phyloP scores from a whole-genome alignment of 2,113 vertebrate genomes.

The Anarhynchus alexandrinus region DNA sequence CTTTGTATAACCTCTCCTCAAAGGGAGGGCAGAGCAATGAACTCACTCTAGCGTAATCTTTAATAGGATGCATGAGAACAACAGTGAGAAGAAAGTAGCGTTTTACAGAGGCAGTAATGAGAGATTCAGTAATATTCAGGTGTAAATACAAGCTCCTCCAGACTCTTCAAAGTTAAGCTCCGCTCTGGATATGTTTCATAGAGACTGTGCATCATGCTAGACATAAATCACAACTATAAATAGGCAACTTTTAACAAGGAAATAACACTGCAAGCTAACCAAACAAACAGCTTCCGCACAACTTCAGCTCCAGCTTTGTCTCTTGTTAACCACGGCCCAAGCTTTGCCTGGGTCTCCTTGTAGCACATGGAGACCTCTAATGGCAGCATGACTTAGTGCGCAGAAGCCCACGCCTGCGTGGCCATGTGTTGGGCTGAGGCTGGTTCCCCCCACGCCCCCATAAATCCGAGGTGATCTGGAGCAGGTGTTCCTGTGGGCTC shows the following conservation, averaged over 20 bases:
- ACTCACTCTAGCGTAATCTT: background rate
- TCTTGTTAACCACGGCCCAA: no score
- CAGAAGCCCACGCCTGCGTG: accelerated
- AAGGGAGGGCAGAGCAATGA: background rate
- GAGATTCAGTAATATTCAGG: background rate
- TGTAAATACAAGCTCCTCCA: background rate
- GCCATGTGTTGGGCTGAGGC: background rate
- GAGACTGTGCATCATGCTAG: background rate
- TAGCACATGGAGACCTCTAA: background rate
- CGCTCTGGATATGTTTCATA: background rate
- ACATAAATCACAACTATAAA: background rate
- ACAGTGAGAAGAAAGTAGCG: background rate
- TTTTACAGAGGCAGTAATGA: background rate
- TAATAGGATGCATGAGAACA: background rate
- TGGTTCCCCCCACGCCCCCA: background rate
- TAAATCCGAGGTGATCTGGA: background rate
- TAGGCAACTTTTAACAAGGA: background rate
- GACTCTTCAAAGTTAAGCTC: background rate
- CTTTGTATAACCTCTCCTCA: background rate
- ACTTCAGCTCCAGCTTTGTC: background rate
- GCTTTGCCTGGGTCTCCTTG: no score
- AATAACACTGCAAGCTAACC: background rate
- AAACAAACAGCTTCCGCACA: background rate
- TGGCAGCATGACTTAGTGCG: background rate
- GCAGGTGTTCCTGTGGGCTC: background rate